A percentile compares a stretch with the other conserved stretches of the same genome.
phyloP scores from a whole-genome alignment of 2,797 vertebrate species.

The Channallabes apus region DNA sequence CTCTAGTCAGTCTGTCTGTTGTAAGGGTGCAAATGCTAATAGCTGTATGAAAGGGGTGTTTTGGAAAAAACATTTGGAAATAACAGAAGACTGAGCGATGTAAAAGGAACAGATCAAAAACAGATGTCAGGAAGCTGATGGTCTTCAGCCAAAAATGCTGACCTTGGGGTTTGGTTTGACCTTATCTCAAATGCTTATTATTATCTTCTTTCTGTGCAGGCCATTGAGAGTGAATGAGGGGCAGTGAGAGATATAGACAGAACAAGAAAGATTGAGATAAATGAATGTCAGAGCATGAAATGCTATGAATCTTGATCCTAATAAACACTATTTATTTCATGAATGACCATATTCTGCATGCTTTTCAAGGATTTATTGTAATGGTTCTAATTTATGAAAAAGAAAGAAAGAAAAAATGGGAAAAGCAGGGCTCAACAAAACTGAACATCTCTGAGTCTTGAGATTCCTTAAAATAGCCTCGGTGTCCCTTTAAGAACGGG shows the following conservation, averaged over 20 bases:
- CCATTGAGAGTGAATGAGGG: conserved; percentile 10
- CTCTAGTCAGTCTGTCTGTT: not conserved
- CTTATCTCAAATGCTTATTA: conserved; percentile 39
- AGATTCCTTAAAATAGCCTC: not conserved
- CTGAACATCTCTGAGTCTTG: not conserved
- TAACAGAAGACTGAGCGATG: conserved; percentile 6
- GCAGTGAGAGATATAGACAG: not conserved
- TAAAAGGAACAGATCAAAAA: conserved; percentile 38
- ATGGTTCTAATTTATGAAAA: not conserved
- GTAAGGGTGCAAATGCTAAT: conserved; percentile 37
- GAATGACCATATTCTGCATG: not conserved
- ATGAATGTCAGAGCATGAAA: not conserved
- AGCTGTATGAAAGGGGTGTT: conserved; percentile 28
- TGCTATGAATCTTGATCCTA: not conserved
- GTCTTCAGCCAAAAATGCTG: conserved; percentile 42
- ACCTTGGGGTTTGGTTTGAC: conserved; percentile 36
- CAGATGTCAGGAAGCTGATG: conserved; percentile 34
- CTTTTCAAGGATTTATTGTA: not conserved
- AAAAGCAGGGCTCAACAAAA: not conserved
- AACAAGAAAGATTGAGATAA: conserved; percentile 2
- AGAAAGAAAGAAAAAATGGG: not conserved
- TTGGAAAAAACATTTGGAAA: conserved; percentile 25
- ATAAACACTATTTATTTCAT: not conserved
- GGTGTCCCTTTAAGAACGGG: not conserved
- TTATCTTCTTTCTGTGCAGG: conserved; percentile 12